These are phyloP conservation scores for Notolabrus celidotus DNA, from an alignment of 2,797 vertebrate genomes.

Conservation along the genomic window DNA sequence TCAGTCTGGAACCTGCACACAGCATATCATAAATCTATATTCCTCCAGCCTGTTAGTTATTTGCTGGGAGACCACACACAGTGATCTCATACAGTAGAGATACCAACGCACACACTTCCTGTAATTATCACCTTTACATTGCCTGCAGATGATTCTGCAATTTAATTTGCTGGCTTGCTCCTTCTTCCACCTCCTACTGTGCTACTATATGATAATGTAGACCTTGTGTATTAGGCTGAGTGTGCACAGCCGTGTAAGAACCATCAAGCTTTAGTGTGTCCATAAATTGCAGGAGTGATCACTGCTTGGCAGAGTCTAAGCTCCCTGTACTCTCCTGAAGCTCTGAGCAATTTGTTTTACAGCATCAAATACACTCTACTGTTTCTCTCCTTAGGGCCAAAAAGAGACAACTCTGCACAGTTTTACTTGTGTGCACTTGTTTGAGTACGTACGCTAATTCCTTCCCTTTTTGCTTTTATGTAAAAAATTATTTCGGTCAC, in stretches of 20 bases:
- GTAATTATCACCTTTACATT: slow-evolving; percentile 38
- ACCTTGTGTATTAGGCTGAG: slow-evolving; percentile 46
- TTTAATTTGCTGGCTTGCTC: slow-evolving; percentile 29
- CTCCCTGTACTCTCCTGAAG: slow-evolving; percentile 56
- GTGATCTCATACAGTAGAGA: slow-evolving; percentile 28
- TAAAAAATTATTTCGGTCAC: slow-evolving; percentile 37
- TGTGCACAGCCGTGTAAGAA: slow-evolving; percentile 55
- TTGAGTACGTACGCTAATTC: slow-evolving; percentile 21
- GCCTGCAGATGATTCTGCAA: slow-evolving; percentile 35
- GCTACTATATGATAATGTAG: slow-evolving; percentile 60
- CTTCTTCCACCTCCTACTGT: slow-evolving; percentile 30
- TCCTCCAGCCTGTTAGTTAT: slow-evolving; percentile 32
- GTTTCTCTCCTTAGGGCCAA: slow-evolving; percentile 36
- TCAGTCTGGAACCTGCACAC: slow-evolving; percentile 41
- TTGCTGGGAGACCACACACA: slow-evolving; percentile 61
- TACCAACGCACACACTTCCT: slow-evolving; percentile 25
- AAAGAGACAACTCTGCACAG: slow-evolving; percentile 29
- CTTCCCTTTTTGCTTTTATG: slow-evolving; percentile 2
- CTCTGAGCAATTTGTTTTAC: slow-evolving; percentile 74
- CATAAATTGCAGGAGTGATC: slow-evolving; percentile 72
- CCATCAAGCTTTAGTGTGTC: slow-evolving; percentile 64
- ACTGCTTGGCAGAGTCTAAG: slow-evolving; percentile 69
- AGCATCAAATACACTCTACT: slow-evolving; percentile 54
- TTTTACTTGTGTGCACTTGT: slow-evolving; percentile 16
- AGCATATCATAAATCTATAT: slow-evolving; percentile 57